phyloP scores from a whole-genome alignment of 2,888 invertebrate genomes.

The Phytoseiulus persimilis region DNA sequence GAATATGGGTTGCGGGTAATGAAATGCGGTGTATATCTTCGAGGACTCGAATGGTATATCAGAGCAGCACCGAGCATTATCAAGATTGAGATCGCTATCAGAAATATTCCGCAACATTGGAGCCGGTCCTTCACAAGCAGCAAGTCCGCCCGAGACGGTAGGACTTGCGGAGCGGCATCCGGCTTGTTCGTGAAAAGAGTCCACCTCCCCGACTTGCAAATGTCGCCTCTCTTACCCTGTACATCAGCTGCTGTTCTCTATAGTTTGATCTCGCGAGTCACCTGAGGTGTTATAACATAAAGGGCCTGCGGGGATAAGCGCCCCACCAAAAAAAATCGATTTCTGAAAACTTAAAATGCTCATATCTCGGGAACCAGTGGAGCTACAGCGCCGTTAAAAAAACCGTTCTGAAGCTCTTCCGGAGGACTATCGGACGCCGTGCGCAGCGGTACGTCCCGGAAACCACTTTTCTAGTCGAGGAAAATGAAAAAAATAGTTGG shows the following conservation, averaged over 20 bases:
- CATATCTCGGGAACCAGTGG: too few species aligned
- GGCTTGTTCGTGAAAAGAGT: slow-evolving; percentile 19
- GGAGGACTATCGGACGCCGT: too few species aligned
- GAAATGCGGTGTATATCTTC: background rate
- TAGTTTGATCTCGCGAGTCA: slow-evolving; percentile 14
- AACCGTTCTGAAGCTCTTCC: too few species aligned
- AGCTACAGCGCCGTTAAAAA: too few species aligned
- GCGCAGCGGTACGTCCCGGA: too few species aligned
- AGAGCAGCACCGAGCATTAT: slow-evolving; percentile 12
- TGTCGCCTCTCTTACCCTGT: slow-evolving; percentile 9
- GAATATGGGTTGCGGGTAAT: background rate
- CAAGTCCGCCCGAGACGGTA: slow-evolving; percentile 7
- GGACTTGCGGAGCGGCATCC: slow-evolving; percentile 11
- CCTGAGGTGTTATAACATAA: background rate
- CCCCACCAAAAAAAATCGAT: too few species aligned
- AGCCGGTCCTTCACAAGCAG: slow-evolving; percentile 31
- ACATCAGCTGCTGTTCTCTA: slow-evolving; percentile 18
- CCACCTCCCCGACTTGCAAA: background rate
- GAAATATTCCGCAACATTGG: background rate
- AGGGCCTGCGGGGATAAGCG: too few species aligned
- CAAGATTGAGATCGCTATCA: slow-evolving; percentile 15
- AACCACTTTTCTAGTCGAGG: too few species aligned
- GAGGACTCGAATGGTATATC: slow-evolving; percentile 12
- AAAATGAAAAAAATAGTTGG: too few species aligned
- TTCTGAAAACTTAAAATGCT: too few species aligned